These are phyloP conservation scores for Heterohyrax brucei DNA, from an alignment of 2,797 vertebrate genomes.

Conservation along the genomic window DNA sequence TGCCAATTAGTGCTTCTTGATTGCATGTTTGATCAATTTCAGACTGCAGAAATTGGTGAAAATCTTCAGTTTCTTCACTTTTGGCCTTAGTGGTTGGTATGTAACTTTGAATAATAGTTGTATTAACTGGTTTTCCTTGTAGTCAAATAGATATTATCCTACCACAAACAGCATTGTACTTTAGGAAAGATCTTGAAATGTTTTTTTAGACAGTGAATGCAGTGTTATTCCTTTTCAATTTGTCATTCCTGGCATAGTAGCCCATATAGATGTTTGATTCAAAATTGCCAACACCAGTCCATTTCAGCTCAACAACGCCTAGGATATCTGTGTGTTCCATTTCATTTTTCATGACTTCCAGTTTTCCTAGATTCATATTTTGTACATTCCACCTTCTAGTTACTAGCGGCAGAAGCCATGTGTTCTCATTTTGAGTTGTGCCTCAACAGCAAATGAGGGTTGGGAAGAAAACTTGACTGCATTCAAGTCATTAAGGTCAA, in stretches of 20 bases:
- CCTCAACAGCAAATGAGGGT: no score
- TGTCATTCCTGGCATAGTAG: not conserved
- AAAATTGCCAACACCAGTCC: not conserved
- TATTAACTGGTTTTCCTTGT: not conserved
- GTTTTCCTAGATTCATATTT: not conserved
- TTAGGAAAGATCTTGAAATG: not conserved
- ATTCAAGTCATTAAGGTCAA: no score
- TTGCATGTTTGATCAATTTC: not conserved
- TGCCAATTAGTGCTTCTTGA: not conserved
- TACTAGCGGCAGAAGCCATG: not conserved
- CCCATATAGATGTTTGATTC: not conserved
- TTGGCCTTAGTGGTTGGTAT: not conserved
- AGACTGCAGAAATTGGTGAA: no score
- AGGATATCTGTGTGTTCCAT: not conserved
- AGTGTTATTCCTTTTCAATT: not conserved
- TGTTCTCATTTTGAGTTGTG: no score
- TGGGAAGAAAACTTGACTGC: no score
- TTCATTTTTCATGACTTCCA: not conserved
- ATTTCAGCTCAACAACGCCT: not conserved
- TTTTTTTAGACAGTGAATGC: no score
- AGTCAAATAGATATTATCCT: not conserved
- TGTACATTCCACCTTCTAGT: not conserved
- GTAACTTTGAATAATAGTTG: not conserved
- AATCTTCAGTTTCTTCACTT: not conserved
- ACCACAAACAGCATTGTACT: not conserved